phyloP scores from a whole-genome alignment of 2,113 vertebrate genomes.

The Brienomyrus brachyistius region DNA sequence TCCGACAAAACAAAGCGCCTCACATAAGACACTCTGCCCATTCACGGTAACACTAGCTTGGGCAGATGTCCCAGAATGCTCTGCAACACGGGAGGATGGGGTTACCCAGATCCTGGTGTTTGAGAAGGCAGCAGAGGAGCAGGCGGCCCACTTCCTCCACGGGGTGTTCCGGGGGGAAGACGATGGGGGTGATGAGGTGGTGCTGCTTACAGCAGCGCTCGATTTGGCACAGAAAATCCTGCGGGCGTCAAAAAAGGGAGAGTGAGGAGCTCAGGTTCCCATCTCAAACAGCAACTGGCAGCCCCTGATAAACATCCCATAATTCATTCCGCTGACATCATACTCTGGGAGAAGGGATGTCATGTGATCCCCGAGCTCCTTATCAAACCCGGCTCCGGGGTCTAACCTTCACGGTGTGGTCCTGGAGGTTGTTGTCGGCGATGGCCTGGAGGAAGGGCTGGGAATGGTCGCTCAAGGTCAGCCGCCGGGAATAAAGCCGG shows the following conservation, averaged over 20 bases:
- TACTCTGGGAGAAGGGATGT: background rate
- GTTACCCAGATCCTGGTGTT: constrained; percentile 95
- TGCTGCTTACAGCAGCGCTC: constrained; percentile 94
- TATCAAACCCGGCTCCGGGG: no score
- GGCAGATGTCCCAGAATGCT: background rate
- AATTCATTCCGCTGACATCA: background rate
- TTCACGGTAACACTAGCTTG: background rate
- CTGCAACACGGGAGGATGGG: constrained; percentile 17
- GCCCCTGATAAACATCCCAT: background rate
- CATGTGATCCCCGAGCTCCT: background rate
- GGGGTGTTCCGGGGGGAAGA: constrained; percentile 89
- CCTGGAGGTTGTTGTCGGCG: constrained; percentile 90
- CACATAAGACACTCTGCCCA: background rate
- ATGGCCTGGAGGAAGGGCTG: constrained; percentile 95
- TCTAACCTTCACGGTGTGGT: constrained; percentile 89
- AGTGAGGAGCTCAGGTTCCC: background rate
- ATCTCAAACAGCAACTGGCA: background rate
- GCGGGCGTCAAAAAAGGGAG: constrained; percentile 15
- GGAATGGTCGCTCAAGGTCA: constrained; percentile 82
- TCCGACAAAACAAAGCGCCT: background rate
- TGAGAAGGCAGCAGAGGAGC: constrained; percentile 89
- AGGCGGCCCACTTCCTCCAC: constrained; percentile 97
- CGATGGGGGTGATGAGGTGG: constrained; percentile 91
- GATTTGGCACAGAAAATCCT: constrained; percentile 97
- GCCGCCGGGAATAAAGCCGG: constrained; percentile 72